Evolutionary conservation across 2,113 vertebrate genomes (phyloP).

Genomic region (Dicentrarchus labrax): DNA sequence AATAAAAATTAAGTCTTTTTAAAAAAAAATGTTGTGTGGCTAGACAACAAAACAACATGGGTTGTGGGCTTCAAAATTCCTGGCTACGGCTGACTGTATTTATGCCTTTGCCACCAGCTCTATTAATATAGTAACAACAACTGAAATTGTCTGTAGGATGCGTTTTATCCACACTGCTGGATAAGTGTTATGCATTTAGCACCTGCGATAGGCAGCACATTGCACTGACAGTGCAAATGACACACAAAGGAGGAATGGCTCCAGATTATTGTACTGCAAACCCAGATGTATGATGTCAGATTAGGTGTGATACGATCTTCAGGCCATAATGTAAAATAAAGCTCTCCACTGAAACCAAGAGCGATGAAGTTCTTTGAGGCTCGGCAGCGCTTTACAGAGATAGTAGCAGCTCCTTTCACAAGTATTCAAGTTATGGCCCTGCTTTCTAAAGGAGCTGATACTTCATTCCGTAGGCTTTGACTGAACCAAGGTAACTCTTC

Average conservation of each 20-base stretch:
- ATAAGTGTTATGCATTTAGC: background rate
- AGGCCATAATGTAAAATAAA: conserved; percentile 24
- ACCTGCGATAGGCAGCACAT: background rate
- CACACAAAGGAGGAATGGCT: conserved; percentile 1
- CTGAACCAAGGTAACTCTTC: conserved; percentile 33
- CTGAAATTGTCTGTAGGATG: background rate
- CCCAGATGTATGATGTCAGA: conserved; percentile 12
- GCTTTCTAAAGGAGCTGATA: conserved; percentile 7
- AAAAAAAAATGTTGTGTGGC: background rate
- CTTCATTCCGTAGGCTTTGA: conserved; percentile 11
- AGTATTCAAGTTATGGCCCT: conserved; percentile 9
- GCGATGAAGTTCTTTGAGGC: conserved; percentile 26
- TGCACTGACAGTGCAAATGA: conserved; percentile 9
- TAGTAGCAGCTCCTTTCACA: conserved; percentile 27
- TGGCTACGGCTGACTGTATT: background rate
- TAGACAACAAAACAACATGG: too few relatives aligned
- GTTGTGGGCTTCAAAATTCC: background rate
- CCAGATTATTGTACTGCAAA: conserved; percentile 9
- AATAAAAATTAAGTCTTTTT: background rate
- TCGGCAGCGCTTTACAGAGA: conserved; percentile 18
- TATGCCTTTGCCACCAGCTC: fast-evolving
- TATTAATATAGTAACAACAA: background rate
- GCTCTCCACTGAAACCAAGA: conserved; percentile 16
- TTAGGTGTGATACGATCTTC: conserved; percentile 18
- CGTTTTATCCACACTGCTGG: background rate